These are phyloP conservation scores for Plagodis pulveraria DNA, from an alignment of 2,888 invertebrate species.

Conservation along the genomic window DNA sequence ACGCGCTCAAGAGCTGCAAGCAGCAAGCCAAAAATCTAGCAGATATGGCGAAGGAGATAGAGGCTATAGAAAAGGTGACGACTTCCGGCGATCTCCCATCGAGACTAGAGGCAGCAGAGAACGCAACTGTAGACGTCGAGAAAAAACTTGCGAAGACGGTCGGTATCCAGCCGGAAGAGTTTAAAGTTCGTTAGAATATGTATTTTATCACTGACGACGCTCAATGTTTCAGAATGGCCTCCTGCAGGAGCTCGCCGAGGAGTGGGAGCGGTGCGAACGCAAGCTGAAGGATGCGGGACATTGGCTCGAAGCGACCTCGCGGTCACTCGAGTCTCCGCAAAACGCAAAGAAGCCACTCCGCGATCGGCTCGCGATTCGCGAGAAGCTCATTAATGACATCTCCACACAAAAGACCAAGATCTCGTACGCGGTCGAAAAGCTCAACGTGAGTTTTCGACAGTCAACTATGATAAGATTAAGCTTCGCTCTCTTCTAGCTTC, in stretches of 20 bases:
- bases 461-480: too few species aligned
- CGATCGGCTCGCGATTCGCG: constrained; percentile 93
- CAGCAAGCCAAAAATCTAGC: constrained; percentile 93
- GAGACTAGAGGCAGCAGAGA: constrained; percentile 94
- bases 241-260: constrained; percentile 95
- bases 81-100: constrained; percentile 94
- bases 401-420: constrained; percentile 96
- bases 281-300: constrained; percentile 95
- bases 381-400: constrained; percentile 94
- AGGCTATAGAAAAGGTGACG: constrained; percentile 92
- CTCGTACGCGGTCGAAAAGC: constrained; percentile 94
- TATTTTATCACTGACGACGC: not conserved
- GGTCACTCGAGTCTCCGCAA: constrained; percentile 91
- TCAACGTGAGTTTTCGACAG: constrained; percentile 87
- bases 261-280: constrained; percentile 98
- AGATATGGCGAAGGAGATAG: constrained; percentile 96
- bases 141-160: constrained; percentile 94
- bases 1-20: constrained; percentile 95
- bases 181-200: too few species aligned
- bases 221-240: constrained; percentile 89
- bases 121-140: constrained; percentile 93
- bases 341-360: constrained; percentile 94
- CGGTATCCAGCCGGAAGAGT: constrained; percentile 50
- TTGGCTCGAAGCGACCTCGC: constrained; percentile 95
- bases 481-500: not conserved